A percentile compares a stretch with the other conserved stretches of the same genome.
phyloP scores from a whole-genome alignment of 2,113 vertebrate species.

The Macrotis lagotis region DNA sequence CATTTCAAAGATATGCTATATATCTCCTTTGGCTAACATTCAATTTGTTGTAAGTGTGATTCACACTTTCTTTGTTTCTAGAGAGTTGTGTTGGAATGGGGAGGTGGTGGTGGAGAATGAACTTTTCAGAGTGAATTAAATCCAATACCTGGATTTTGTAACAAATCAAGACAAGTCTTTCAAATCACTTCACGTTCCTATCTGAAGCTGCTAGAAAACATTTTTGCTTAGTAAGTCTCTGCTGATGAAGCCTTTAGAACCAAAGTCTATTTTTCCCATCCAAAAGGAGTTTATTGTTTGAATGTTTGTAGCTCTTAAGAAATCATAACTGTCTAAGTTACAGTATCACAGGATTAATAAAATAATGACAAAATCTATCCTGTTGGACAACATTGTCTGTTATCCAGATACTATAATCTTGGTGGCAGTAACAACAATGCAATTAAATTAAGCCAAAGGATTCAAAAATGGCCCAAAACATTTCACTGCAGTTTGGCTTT shows the following conservation, averaged over 20 bases:
- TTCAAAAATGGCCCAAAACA: not conserved
- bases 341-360: conserved; percentile 3
- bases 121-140: conserved; percentile 53
- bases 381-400: conserved; percentile 9
- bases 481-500: not conserved
- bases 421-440: not conserved
- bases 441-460: conserved; percentile 26
- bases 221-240: conserved; percentile 45
- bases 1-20: conserved; percentile 50
- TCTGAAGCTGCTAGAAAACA: conserved; percentile 33
- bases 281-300: not conserved
- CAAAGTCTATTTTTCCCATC: not conserved
- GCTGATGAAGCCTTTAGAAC: conserved; percentile 22
- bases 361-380: conserved; percentile 21
- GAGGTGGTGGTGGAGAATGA: conserved; percentile 27
- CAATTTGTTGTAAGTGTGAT: conserved; percentile 57
- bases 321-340: conserved; percentile 21
- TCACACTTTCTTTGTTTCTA: not conserved
- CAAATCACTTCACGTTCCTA: conserved; percentile 59
- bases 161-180: conserved; percentile 55
- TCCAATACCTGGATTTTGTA: conserved; percentile 52
- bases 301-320: conserved; percentile 24
- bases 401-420: conserved; percentile 2
- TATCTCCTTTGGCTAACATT: conserved; percentile 50
- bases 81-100: not conserved